phyloP scores from a whole-genome alignment of 2,113 vertebrate genomes.

The Gambusia holbrooki region DNA sequence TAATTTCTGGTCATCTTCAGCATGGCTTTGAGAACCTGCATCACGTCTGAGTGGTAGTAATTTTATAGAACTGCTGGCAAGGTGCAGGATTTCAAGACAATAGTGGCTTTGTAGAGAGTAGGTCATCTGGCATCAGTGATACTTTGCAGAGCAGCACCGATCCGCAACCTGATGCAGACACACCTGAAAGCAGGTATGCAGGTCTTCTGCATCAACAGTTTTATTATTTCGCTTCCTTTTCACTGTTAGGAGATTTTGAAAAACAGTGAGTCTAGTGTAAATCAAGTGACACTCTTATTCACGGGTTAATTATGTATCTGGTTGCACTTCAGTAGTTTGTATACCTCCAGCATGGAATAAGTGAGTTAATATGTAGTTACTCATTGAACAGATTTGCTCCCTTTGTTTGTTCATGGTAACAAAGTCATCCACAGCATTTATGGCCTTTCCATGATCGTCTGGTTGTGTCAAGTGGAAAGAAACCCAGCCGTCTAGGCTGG shows the following conservation, averaged over 20 bases:
- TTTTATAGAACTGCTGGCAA: slow-evolving; percentile 42
- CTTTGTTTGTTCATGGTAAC: slow-evolving; percentile 67
- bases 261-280: slow-evolving; percentile 35
- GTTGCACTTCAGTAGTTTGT: slow-evolving; percentile 29
- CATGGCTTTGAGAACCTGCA: slow-evolving; percentile 65
- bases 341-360: slow-evolving; percentile 49
- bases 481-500: slow-evolving; percentile 68
- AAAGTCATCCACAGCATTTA: slow-evolving; percentile 68
- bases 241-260: not conserved
- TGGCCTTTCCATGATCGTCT: slow-evolving; percentile 75
- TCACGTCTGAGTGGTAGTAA: slow-evolving; percentile 46
- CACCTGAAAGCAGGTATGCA: slow-evolving; percentile 32
- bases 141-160: slow-evolving; percentile 34
- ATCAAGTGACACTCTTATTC: slow-evolving; percentile 1
- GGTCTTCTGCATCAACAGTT: slow-evolving; percentile 33
- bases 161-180: slow-evolving; percentile 28
- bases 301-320: slow-evolving; percentile 38
- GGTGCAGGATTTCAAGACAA: slow-evolving; percentile 62
- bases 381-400: slow-evolving; percentile 68
- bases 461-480: slow-evolving; percentile 74
- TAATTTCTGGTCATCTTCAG: slow-evolving; percentile 26
- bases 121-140: slow-evolving; percentile 55
- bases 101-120: slow-evolving; percentile 64
- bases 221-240: slow-evolving; percentile 34
- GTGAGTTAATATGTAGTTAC: slow-evolving; percentile 62